Evolutionary conservation across 2,113 vertebrate species (phyloP).

Genomic region (Dipodomys spectabilis): DNA sequence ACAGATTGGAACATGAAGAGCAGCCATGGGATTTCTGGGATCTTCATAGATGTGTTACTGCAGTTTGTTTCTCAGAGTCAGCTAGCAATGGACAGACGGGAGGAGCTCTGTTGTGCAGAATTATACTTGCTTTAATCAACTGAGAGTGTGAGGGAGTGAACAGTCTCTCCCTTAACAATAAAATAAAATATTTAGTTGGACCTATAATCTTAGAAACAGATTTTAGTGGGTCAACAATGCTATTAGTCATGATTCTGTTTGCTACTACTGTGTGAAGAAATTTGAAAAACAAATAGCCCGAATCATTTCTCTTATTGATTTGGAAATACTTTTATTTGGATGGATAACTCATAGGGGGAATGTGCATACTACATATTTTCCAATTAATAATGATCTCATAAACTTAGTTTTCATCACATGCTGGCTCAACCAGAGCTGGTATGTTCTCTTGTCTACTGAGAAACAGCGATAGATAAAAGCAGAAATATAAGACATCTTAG

Average conservation of each 20-base stretch:
- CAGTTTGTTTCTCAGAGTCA: background rate
- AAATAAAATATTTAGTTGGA: background rate
- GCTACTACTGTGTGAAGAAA: background rate
- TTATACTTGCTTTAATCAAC: background rate
- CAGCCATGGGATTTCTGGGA: accelerated
- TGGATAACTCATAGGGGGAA: background rate
- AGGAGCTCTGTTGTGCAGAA: background rate
- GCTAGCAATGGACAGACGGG: background rate
- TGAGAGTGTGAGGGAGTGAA: accelerated
- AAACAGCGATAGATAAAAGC: background rate
- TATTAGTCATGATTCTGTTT: slow-evolving; percentile 24
- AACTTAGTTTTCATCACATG: background rate
- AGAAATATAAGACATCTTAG: background rate
- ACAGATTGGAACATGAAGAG: too few species aligned
- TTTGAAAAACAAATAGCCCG: slow-evolving; percentile 27
- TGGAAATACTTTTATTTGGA: slow-evolving; percentile 31
- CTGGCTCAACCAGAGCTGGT: background rate
- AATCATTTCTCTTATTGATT: slow-evolving; percentile 29
- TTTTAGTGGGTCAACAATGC: background rate
- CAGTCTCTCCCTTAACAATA: background rate
- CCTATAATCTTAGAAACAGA: background rate
- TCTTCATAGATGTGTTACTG: background rate
- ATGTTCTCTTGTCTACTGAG: background rate
- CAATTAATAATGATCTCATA: background rate
- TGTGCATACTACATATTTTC: slow-evolving; percentile 2